Percentiles rank a stretch among this genome's conserved stretches.
phyloP scores from a whole-genome alignment of 2,797 vertebrate genomes.

The Botia kubotai region DNA sequence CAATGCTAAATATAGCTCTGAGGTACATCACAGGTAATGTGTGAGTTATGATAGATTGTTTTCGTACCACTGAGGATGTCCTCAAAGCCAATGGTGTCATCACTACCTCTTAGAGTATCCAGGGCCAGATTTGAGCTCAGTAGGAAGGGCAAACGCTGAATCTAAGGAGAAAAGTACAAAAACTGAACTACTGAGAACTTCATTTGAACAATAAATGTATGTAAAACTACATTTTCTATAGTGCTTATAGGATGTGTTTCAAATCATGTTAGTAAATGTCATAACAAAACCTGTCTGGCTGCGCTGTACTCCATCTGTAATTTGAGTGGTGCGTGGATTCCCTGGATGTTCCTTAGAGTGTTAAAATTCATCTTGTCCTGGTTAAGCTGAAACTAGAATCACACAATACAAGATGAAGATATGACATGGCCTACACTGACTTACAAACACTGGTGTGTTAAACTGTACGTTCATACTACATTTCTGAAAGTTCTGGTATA shows the following conservation, averaged over 20 bases:
- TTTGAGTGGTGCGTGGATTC: constrained; percentile 92
- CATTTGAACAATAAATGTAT: background rate
- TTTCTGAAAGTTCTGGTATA: too few relatives aligned
- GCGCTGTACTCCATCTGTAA: constrained; percentile 97
- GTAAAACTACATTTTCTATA: background rate
- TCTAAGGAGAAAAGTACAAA: constrained; percentile 73
- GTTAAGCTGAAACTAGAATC: constrained; percentile 86
- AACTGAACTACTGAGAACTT: background rate
- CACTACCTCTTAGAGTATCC: constrained; percentile 89
- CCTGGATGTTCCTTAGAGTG: constrained; percentile 93
- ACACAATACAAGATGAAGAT: constrained; percentile 7
- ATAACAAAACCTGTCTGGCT: constrained; percentile 85
- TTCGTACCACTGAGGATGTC: constrained; percentile 92
- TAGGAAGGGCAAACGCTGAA: constrained; percentile 93
- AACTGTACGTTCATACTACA: too few relatives aligned
- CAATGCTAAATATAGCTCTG: background rate
- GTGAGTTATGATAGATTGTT: background rate
- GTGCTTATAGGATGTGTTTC: too few relatives aligned
- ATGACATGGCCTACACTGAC: background rate
- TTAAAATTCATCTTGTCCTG: constrained; percentile 94
- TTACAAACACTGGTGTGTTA: background rate
- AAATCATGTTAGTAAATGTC: too few relatives aligned
- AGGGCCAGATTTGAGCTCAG: constrained; percentile 91
- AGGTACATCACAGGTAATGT: background rate
- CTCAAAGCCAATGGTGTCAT: constrained; percentile 90